Evolutionary conservation across 2,113 vertebrate genomes (phyloP), one percentile per base, ranked within the genome.

Genomic region (Gymnarchus niloticus): DNA sequence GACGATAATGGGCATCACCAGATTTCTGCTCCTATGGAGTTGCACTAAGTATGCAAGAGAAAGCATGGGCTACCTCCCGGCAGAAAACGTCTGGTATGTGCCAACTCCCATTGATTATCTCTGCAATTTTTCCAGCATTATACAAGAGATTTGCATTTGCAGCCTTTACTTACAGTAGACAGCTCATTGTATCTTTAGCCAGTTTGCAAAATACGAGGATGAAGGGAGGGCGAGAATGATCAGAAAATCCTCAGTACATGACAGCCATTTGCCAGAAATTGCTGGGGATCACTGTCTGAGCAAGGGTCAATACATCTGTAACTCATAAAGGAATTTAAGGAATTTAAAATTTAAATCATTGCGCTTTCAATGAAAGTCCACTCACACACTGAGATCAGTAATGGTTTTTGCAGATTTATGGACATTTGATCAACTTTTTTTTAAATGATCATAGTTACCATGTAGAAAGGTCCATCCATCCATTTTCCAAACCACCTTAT

Each of bases 1-100:
- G 93, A 93, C 92, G 85, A 94, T 93, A 92, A 93, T 91, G 88
- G 90, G 90, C 92, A 92, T 91, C 89, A 93, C 88, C 89, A 90
- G 88, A 91, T 90, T 90, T 87, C 86, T 87, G 86, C 89, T 91
- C 86, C 85, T 87, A 84, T 90, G 88, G 61, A 0, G 28, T 89
- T 83, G 81, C 87, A 86, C 83, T 85, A 85, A 89, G 90, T 89
- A 89, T 87, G 88, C 86, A 86, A 86, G 88, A 86, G 86, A 85
- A 88, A 88, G 83, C 86, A 88, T 87, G 87, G 87, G 85, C 84
- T 87, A 86, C 46, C 89, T 83, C 82, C 52, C 83, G 87, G 77
- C 88, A 86, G 52, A 46, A 37, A 84, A 57, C 73, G 83, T 84
- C 73, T 61, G 52, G 46, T 28, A n/a, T 65, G 28, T 84, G 69